A percentile compares a stretch with the other conserved stretches of the same genome.
Conservation (phyloP, 2,113 vertebrate genomes). For the Aldabrachelys gigantea region DNA sequence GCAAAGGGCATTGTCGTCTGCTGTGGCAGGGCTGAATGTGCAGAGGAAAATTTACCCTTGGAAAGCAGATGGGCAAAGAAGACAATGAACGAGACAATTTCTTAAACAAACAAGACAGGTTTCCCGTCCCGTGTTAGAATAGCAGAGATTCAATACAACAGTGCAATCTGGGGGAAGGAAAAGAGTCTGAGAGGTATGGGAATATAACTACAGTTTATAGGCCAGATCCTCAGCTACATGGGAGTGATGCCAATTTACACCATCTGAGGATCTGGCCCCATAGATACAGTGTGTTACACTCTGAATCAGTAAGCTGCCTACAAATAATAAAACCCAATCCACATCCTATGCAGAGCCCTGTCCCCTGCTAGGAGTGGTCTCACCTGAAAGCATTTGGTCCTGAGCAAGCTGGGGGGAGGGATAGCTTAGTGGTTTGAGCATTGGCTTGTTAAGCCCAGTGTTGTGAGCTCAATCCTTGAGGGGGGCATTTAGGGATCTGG, state of each 20-base stretch:
- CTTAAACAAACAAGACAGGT: background rate
- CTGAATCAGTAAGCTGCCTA: background rate
- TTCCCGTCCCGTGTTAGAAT: background rate
- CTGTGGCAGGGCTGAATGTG: conserved; percentile 16
- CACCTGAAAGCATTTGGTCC: accelerated
- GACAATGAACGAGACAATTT: background rate
- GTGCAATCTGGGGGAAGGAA: background rate
- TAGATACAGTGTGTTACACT: accelerated
- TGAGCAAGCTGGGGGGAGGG: background rate
- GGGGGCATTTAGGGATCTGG: too few relatives aligned
- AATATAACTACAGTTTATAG: background rate
- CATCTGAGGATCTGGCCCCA: background rate
- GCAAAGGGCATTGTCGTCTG: background rate
- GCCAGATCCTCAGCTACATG: background rate
- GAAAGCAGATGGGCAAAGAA: conserved; percentile 10
- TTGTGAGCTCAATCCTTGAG: too few relatives aligned
- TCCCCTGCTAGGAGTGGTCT: background rate
- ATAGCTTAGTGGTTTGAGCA: too few relatives aligned
- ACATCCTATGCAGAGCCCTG: accelerated
- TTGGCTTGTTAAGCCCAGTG: too few relatives aligned
- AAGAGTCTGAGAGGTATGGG: accelerated
- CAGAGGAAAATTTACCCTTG: conserved; percentile 15
- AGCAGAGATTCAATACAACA: background rate
- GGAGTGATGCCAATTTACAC: too few relatives aligned
- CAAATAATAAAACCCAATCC: accelerated